phyloP scores from a whole-genome alignment of 2,797 vertebrate species.

The Chromis chromis region DNA sequence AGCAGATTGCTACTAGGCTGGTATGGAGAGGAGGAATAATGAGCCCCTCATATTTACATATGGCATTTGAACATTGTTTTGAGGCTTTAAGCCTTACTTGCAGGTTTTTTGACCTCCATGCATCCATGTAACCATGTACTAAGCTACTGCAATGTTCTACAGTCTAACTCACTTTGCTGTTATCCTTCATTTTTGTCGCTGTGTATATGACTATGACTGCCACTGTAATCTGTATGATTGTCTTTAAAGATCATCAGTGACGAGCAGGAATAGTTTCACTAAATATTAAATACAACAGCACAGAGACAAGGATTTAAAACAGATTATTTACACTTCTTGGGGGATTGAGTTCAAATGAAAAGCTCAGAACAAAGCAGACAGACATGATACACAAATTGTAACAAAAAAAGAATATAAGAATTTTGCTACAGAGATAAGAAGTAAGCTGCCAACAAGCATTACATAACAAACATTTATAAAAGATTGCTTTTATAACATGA shows the following conservation, averaged over 20 bases:
- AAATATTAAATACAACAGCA: slow-evolving; percentile 41
- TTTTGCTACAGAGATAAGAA: slow-evolving; percentile 57
- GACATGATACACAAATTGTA: slow-evolving; percentile 9
- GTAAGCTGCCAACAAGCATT: background rate
- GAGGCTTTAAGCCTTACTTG: too few relatives aligned
- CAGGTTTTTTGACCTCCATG: too few relatives aligned
- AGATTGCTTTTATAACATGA: slow-evolving; percentile 40
- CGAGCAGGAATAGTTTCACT: slow-evolving; percentile 20
- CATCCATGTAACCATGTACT: too few relatives aligned
- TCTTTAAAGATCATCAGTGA: slow-evolving; percentile 7
- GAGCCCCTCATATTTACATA: too few relatives aligned
- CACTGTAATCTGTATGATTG: background rate
- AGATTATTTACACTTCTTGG: slow-evolving; percentile 38
- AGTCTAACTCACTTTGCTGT: background rate
- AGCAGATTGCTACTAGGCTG: background rate
- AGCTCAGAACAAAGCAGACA: slow-evolving; percentile 5
- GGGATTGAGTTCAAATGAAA: slow-evolving; percentile 26
- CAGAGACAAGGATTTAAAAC: slow-evolving; percentile 9
- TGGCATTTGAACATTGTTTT: too few relatives aligned
- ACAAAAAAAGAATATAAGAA: slow-evolving; percentile 42
- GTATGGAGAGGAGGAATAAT: background rate
- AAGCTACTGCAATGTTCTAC: too few relatives aligned
- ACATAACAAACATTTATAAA: slow-evolving; percentile 52
- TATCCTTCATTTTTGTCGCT: background rate
- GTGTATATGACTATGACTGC: background rate